Conservation (phyloP, 2,797 vertebrate species). For the Takifugu ocellatus region DNA sequence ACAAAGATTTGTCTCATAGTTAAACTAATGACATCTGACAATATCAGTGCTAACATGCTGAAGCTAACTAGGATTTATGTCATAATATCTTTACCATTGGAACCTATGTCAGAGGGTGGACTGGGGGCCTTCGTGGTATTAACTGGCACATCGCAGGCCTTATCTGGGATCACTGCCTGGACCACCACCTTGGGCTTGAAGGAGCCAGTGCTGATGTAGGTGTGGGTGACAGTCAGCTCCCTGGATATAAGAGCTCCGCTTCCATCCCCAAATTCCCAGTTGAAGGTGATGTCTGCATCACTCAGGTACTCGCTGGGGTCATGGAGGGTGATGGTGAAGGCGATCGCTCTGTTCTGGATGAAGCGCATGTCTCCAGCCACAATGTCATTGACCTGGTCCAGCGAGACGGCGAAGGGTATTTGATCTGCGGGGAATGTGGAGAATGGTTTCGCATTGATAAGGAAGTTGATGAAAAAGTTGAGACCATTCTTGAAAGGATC, state of each 20-base stretch:
- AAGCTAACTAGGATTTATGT: too few species aligned
- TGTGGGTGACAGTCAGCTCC: slow-evolving; percentile 84
- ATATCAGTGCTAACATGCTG: background rate
- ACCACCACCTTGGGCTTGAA: slow-evolving; percentile 82
- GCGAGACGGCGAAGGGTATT: slow-evolving; percentile 85
- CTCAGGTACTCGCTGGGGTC: slow-evolving; percentile 88
- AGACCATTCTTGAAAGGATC: too few species aligned
- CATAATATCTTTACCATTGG: slow-evolving; percentile 50
- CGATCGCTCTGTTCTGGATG: slow-evolving; percentile 84
- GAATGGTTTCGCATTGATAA: too few species aligned
- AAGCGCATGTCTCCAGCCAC: slow-evolving; percentile 76
- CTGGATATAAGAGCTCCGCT: slow-evolving; percentile 90
- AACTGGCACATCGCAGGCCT: slow-evolving; percentile 70
- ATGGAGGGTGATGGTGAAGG: slow-evolving; percentile 84
- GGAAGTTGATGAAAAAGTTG: too few species aligned
- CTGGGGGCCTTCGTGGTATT: slow-evolving; percentile 45
- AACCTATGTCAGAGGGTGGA: slow-evolving; percentile 26
- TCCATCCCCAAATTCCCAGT: slow-evolving; percentile 92
- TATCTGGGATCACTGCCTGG: slow-evolving; percentile 87
- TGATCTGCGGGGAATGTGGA: slow-evolving; percentile 77
- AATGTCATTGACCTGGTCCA: slow-evolving; percentile 81
- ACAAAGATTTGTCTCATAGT: too few species aligned
- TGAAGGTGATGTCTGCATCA: slow-evolving; percentile 85
- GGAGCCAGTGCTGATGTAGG: slow-evolving; percentile 78
- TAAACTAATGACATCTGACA: too few species aligned